Conservation (phyloP, 1,140 invertebrate genomes). For the Drosophila novamexicana region DNA sequence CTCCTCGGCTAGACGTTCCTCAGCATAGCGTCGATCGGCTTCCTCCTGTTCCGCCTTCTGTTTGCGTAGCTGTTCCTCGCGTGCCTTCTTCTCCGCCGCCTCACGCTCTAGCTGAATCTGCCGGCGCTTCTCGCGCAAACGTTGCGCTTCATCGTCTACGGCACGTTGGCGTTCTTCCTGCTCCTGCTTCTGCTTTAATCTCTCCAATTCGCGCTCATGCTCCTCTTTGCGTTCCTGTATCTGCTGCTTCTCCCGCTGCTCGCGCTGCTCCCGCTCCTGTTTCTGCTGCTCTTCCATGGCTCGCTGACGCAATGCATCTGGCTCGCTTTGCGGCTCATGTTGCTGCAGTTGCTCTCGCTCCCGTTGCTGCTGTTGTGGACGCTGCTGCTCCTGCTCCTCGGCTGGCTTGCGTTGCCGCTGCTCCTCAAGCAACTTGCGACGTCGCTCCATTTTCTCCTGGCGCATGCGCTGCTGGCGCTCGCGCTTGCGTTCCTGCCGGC, state of each 20-base stretch:
- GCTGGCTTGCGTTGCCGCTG: slow-evolving; percentile 17
- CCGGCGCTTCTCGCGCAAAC: slow-evolving; percentile 50
- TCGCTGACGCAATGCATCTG: slow-evolving; percentile 55
- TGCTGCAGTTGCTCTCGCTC: slow-evolving; percentile 42
- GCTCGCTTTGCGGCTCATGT: slow-evolving; percentile 42
- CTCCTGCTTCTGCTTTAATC: slow-evolving; percentile 50
- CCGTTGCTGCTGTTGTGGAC: slow-evolving; percentile 25
- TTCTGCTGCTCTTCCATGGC: slow-evolving; percentile 43
- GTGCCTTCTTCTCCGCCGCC: slow-evolving; percentile 41
- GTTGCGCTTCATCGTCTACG: slow-evolving; percentile 55
- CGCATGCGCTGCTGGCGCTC: slow-evolving; percentile 59
- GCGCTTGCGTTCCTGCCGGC: slow-evolving; percentile 52
- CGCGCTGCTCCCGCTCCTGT: slow-evolving; percentile 20
- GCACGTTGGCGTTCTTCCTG: slow-evolving; percentile 46
- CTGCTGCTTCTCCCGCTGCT: slow-evolving; percentile 33
- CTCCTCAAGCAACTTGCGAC: slow-evolving; percentile 37
- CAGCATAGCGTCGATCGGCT: slow-evolving; percentile 47
- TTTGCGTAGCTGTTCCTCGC: slow-evolving; percentile 59
- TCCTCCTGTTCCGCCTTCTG: slow-evolving; percentile 56
- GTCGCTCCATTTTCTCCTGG: slow-evolving; percentile 52
- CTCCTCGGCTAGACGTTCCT: slow-evolving; percentile 59
- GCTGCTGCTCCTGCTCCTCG: slow-evolving; percentile 44
- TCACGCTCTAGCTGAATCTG: slow-evolving; percentile 60
- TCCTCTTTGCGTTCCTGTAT: slow-evolving; percentile 22
- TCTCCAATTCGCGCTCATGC: slow-evolving; percentile 44